phyloP scores from a whole-genome alignment of 2,888 invertebrate genomes.

The Ctena decussata region DNA sequence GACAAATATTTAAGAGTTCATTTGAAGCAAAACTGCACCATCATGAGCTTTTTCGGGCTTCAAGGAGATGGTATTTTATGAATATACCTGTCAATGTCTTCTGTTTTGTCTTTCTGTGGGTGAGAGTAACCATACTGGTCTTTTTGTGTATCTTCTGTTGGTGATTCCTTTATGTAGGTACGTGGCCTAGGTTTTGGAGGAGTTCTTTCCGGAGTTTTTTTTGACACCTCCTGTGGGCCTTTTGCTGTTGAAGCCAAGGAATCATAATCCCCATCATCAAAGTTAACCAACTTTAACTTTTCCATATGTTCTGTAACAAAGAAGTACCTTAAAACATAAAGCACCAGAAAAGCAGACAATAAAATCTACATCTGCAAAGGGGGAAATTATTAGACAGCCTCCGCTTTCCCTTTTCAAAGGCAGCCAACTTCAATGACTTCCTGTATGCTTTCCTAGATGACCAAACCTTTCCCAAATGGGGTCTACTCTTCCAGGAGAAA shows the following conservation, averaged over 20 bases:
- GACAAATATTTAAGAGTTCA: too few species aligned
- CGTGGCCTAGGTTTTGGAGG: not conserved
- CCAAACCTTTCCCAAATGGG: too few species aligned
- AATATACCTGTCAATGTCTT: not conserved
- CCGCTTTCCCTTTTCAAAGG: too few species aligned
- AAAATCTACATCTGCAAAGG: too few species aligned
- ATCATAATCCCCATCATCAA: not conserved
- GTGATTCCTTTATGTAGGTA: not conserved
- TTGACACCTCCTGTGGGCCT: not conserved
- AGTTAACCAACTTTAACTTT: not conserved
- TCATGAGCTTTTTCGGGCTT: too few species aligned
- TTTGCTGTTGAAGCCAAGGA: not conserved
- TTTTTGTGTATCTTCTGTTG: not conserved
- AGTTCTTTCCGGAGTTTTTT: not conserved
- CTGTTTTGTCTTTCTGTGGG: not conserved
- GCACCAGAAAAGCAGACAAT: too few species aligned
- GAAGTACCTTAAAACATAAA: too few species aligned
- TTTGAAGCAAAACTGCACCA: too few species aligned
- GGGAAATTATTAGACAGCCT: too few species aligned
- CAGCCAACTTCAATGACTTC: too few species aligned
- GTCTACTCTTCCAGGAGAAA: too few species aligned
- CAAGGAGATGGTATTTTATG: not conserved
- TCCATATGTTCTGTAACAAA: not conserved
- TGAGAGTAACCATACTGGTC: not conserved
- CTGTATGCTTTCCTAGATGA: too few species aligned